Evolutionary conservation across 2,888 invertebrate genomes (phyloP).

Genomic region (Mycalesis mineus): DNA sequence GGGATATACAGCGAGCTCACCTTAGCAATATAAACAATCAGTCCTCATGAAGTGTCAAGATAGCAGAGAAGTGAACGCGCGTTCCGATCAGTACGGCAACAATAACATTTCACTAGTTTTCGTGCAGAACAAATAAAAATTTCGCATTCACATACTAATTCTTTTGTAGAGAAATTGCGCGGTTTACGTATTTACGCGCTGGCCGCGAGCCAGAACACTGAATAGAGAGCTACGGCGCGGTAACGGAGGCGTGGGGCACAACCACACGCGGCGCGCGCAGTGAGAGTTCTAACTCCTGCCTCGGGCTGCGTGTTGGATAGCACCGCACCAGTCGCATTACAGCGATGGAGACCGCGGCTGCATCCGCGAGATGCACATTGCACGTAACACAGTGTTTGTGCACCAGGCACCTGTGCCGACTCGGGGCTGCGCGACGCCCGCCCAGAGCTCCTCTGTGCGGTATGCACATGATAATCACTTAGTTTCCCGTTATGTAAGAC

Average conservation of each 20-base stretch:
- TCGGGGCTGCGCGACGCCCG: slow-evolving; percentile 17
- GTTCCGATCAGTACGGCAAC: slow-evolving; percentile 52
- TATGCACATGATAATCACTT: slow-evolving; percentile 3
- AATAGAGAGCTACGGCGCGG: no score
- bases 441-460: slow-evolving; percentile 1
- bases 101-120: slow-evolving; percentile 71
- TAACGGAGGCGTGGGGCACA: slow-evolving; percentile 45
- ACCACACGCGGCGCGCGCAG: slow-evolving; percentile 74
- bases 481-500: slow-evolving; percentile 1
- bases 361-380: slow-evolving; percentile 55
- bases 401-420: slow-evolving; percentile 33
- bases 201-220: slow-evolving; percentile 60
- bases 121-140: slow-evolving; percentile 58
- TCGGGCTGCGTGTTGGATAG: slow-evolving; percentile 43
- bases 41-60: slow-evolving; percentile 64
- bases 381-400: slow-evolving; percentile 30
- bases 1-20: slow-evolving; percentile 9
- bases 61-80: slow-evolving; percentile 44
- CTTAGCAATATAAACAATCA: slow-evolving; percentile 40
- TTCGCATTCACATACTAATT: slow-evolving; percentile 73
- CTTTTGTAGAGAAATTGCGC: slow-evolving; percentile 66
- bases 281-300: slow-evolving; percentile 62
- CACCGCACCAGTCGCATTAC: slow-evolving; percentile 37
- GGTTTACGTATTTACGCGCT: slow-evolving; percentile 55
- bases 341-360: slow-evolving; percentile 43